Evolutionary conservation across 2,797 vertebrate genomes (phyloP), one percentile per base, ranked within the genome.

Genomic region (Mormyrus hasselquistii): DNA sequence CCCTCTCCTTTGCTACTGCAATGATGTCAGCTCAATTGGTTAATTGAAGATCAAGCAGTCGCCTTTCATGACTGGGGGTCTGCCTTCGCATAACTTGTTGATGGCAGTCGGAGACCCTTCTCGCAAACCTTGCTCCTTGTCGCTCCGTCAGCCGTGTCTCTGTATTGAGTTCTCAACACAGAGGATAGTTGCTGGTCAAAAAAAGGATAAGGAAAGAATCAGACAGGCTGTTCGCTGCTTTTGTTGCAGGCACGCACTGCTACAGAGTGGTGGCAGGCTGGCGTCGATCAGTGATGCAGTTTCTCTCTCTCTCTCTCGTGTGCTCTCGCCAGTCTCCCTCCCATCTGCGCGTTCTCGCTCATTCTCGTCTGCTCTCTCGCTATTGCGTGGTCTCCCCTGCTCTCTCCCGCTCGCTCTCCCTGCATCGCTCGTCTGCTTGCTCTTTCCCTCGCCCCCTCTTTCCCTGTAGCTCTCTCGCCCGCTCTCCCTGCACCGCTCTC

Each of bases 251-350:
- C 97, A 97, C 98, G 97, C 97, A 96, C 97, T 96, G 97, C 98
- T 98, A 97, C 98, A 98, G 98, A 98, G 95, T 96, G 96, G 96
- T 96, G 96, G 96, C 98, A 98, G 97, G 96, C 98, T 99, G 97
- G 98, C 97, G 98, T 99, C 97, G 98, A 97, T 96, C 91, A 96
- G 97, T 97, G 97, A 97, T 96, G 96, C 97, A 95, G 96, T 95
- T 95, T 97, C 96, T 98, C 98, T 98, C 97, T 97, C 97, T 97
- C 97, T 96, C 96, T 95, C 95, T 57, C 90, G 25, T 29, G 25
- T 29, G 25, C 92, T 87, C 94, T 49, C 89, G 93, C 92, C 89
- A 87, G 50, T 76, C 92, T 93, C 93, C 91, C 92, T 91, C 83
- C 29, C 50, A 19, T 44, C 83, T 91, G 92, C 53, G 4, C 9